Base-by-base conservation (phyloP, 2,888 invertebrate species). In the Netelia melanura region DNA sequence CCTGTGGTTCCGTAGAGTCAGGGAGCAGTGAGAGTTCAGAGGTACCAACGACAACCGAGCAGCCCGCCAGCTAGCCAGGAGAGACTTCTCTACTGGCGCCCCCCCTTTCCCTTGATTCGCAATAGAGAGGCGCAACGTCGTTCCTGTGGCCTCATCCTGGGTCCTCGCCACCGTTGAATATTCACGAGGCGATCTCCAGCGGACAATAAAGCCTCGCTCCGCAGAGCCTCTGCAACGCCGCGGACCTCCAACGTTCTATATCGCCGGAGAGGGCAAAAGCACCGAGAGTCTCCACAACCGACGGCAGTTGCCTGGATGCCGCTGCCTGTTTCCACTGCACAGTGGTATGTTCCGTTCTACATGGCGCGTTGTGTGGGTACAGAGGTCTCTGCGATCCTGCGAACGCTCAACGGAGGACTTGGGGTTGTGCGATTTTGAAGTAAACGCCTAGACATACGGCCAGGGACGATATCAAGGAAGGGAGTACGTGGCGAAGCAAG, bases 151-250 rank as follows among this genome's bases (percentile, higher is more conserved):
- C 76, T 62, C 76, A 17, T 14, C 43, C 38, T 38, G 38, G 80
- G 83, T 80, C 80, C 76, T 72, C 38, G n/a, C 56, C 61, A n/a
- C 14, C 82, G 82, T 80, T 91, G 91, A 91, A 91, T 91, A 91
- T 91, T 91, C 91, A 91, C 90, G 89, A 91, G 89, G 81, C 86
- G 89, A 90, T 89, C 89, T 88, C 86, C 78, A 75, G 87, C 84
- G 85, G 82, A 85, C 85, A 89, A 89, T 89, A 90, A 89, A 89
- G 86, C 84, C 83, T 76, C 84, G 82, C 6, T 83, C 81, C 87
- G 84, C 87, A 82, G 85, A 72, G 82, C 71, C 79, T 65, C 80
- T 80, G 85, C 79, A 72, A 70, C 70, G 21, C 48, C n/a, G 58
- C 78, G 48, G 17, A n/a, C 17, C 54, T 14, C 38, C 70, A 30